Evolutionary conservation across 2,113 vertebrate species (phyloP).

Genomic region (Astur gentilis): DNA sequence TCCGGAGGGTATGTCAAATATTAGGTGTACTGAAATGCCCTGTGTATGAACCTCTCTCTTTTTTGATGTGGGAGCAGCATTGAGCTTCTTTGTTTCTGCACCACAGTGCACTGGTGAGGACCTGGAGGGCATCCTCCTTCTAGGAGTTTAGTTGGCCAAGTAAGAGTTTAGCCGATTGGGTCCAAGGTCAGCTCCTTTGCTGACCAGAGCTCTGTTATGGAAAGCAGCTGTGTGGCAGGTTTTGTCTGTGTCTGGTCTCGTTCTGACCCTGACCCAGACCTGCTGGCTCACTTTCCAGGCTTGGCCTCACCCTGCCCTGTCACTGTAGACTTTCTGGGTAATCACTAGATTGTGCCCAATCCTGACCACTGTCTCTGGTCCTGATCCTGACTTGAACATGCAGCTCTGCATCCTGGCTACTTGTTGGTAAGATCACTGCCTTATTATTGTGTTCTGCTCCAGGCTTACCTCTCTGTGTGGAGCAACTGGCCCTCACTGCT

Average conservation of each 20-base stretch:
- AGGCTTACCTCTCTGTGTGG: neutral
- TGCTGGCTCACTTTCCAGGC: neutral
- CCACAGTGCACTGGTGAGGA: neutral
- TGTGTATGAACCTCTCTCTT: neutral
- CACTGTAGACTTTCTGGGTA: neutral
- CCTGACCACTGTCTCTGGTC: neutral
- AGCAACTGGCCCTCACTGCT: neutral
- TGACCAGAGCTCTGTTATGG: neutral
- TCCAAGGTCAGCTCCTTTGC: neutral
- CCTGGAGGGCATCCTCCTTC: neutral
- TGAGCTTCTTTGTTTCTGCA: neutral
- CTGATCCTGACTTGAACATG: neutral
- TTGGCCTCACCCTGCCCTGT: neutral
- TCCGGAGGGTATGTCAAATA: neutral
- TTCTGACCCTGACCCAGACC: neutral
- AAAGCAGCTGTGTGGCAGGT: neutral
- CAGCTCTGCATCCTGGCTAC: neutral
- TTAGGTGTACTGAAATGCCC: no score
- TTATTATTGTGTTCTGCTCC: rapidly evolving
- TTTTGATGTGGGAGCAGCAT: neutral
- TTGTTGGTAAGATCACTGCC: neutral
- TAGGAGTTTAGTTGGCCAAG: neutral
- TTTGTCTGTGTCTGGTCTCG: neutral
- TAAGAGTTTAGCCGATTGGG: neutral
- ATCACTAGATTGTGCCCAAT: no score